phyloP scores from a whole-genome alignment of 2,888 invertebrate genomes.

The Drosophila hamatofila region DNA sequence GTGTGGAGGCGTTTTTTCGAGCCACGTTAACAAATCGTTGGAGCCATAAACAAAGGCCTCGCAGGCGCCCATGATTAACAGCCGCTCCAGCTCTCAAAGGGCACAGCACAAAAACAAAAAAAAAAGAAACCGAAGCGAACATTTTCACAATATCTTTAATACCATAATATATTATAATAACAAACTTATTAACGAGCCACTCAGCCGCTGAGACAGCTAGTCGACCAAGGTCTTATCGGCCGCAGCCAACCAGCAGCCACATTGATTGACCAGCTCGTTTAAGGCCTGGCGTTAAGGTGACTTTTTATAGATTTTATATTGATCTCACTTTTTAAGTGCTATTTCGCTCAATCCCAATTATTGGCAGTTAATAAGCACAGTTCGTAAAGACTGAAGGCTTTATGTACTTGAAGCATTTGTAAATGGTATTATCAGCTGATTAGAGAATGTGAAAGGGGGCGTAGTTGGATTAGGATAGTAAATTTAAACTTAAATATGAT shows the following conservation, averaged over 20 bases:
- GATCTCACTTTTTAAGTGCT: neutral
- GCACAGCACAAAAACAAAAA: neutral
- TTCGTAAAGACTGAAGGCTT: neutral
- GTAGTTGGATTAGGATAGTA: neutral
- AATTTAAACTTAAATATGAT: neutral
- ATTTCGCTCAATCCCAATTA: neutral
- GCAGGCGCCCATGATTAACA: constrained; percentile 45
- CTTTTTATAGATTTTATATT: neutral
- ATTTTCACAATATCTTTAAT: constrained; percentile 35
- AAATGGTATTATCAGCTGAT: too few species aligned
- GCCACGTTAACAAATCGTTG: constrained; percentile 59
- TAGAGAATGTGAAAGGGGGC: neutral
- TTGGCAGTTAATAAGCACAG: neutral
- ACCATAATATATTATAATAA: constrained; percentile 35
- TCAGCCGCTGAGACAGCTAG: constrained; percentile 10
- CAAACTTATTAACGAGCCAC: constrained; percentile 43
- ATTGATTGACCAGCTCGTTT: constrained; percentile 11
- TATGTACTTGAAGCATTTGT: neutral
- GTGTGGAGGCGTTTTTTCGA: constrained; percentile 32
- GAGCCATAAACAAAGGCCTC: constrained; percentile 46
- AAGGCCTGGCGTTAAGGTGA: neutral
- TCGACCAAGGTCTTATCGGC: constrained; percentile 28
- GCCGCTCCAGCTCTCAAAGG: constrained; percentile 1
- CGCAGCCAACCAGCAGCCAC: constrained; percentile 5
- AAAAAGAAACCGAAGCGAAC: constrained; percentile 5